Evolutionary conservation across 2,113 vertebrate species (phyloP).

Genomic region (Plecturocebus donacophilus): DNA sequence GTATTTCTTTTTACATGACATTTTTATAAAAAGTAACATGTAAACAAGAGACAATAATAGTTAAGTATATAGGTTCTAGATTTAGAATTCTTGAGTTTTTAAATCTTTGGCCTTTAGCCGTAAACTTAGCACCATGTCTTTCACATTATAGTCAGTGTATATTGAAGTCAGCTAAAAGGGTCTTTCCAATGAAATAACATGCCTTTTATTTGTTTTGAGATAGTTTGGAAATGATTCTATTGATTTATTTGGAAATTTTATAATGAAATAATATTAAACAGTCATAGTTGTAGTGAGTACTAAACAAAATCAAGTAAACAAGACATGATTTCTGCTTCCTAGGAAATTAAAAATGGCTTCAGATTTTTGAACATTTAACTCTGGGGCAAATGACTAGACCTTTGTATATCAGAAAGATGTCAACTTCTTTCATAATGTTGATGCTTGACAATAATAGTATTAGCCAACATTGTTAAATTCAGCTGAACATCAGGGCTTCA

Average conservation of each 20-base stretch:
- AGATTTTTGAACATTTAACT: background rate
- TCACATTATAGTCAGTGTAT: background rate
- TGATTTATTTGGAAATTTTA: constrained; percentile 31
- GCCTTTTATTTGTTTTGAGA: constrained; percentile 15
- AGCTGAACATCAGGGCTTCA: background rate
- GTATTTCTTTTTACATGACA: constrained; percentile 64
- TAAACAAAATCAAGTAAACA: background rate
- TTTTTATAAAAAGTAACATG: background rate
- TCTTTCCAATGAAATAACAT: background rate
- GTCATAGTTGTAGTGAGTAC: background rate
- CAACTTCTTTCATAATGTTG: background rate
- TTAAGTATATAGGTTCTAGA: background rate
- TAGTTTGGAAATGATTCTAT: background rate
- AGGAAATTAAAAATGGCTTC: background rate
- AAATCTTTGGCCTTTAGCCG: background rate
- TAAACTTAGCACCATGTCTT: background rate
- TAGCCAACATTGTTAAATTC: background rate
- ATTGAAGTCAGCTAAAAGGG: constrained; percentile 11
- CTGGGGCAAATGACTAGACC: background rate
- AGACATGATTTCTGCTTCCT: background rate
- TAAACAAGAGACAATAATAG: background rate
- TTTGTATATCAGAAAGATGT: background rate
- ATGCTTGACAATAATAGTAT: background rate
- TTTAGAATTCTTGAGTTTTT: background rate
- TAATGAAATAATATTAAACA: constrained; percentile 28